These are phyloP conservation scores for Brachystomella parvula DNA, from an alignment of 1,140 invertebrate genomes.

Conservation along the genomic window DNA sequence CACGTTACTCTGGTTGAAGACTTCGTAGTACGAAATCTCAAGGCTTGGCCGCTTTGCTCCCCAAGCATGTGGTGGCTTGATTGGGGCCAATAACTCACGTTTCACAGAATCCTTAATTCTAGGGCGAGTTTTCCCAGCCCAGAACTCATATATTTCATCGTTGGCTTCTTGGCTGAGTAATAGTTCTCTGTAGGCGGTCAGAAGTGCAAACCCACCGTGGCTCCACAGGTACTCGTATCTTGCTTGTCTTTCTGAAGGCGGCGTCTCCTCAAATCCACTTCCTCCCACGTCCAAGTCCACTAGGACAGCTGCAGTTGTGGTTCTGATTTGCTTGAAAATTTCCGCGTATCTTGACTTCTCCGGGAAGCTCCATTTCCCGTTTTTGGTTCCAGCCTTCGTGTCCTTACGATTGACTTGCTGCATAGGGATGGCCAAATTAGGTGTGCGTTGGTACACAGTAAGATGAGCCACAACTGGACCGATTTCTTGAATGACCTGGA, in stretches of 20 bases:
- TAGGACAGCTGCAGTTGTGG: not conserved
- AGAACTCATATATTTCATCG: slow-evolving; percentile 6
- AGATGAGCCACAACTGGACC: slow-evolving; percentile 12
- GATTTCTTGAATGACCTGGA: slow-evolving; percentile 22
- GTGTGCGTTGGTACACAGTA: slow-evolving; percentile 17
- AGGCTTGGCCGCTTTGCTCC: slow-evolving; percentile 15
- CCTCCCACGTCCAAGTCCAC: not conserved
- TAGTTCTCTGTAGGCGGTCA: not conserved
- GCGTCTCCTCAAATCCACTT: not conserved
- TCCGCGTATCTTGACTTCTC: not conserved
- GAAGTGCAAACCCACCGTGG: not conserved
- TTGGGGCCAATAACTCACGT: slow-evolving; percentile 1
- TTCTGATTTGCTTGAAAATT: not conserved
- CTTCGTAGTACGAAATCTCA: slow-evolving; percentile 15
- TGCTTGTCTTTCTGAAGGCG: not conserved
- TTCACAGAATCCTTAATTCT: not conserved
- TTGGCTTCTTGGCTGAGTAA: slow-evolving; percentile 10
- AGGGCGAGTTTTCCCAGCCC: not conserved
- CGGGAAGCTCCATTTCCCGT: not conserved
- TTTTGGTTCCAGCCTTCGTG: not conserved
- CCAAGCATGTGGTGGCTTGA: not conserved
- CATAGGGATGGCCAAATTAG: slow-evolving; percentile 17
- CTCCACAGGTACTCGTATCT: not conserved
- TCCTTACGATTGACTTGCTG: not conserved
- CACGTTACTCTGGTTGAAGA: slow-evolving; percentile 18